Conservation (phyloP, 1,140 invertebrate species). For the Pseudobourletiella spinata region DNA sequence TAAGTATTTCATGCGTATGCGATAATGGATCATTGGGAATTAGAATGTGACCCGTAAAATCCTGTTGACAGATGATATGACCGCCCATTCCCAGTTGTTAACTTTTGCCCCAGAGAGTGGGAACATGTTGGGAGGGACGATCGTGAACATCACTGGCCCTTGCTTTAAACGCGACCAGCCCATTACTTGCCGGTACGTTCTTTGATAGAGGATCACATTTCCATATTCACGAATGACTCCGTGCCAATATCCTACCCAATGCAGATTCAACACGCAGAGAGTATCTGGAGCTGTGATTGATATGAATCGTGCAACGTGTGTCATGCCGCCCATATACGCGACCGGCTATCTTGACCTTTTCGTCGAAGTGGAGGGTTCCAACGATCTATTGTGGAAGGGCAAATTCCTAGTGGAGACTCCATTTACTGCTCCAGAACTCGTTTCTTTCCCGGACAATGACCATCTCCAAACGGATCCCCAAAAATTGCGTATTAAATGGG, state of each 20-base stretch:
- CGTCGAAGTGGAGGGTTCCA: conserved; percentile 67
- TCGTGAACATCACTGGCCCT: conserved; percentile 90
- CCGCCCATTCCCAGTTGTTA: conserved; percentile 52
- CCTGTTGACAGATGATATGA: conserved; percentile 30
- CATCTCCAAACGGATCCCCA: conserved; percentile 57
- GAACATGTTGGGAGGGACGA: conserved; percentile 88
- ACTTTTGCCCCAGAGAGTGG: conserved; percentile 87
- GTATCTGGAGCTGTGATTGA: conserved; percentile 65
- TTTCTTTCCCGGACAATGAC: conserved; percentile 63
- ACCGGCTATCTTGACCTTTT: conserved; percentile 85
- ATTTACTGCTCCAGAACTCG: conserved; percentile 68
- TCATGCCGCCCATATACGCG: conserved; percentile 78
- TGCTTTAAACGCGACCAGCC: conserved; percentile 67
- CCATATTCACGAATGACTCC: too few species aligned
- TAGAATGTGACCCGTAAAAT: not conserved
- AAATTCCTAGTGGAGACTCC: conserved; percentile 86
- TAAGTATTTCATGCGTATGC: too few species aligned
- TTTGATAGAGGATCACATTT: too few species aligned
- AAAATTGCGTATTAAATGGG: conserved; percentile 69
- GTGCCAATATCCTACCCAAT: too few species aligned
- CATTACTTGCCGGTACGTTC: conserved; percentile 57
- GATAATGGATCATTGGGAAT: too few species aligned
- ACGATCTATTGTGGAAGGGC: conserved; percentile 80
- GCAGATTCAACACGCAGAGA: conserved; percentile 59
- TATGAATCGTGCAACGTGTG: conserved; percentile 72